Evolutionary conservation across 2,113 vertebrate genomes (phyloP).

Genomic region (Butastur rufipennis): DNA sequence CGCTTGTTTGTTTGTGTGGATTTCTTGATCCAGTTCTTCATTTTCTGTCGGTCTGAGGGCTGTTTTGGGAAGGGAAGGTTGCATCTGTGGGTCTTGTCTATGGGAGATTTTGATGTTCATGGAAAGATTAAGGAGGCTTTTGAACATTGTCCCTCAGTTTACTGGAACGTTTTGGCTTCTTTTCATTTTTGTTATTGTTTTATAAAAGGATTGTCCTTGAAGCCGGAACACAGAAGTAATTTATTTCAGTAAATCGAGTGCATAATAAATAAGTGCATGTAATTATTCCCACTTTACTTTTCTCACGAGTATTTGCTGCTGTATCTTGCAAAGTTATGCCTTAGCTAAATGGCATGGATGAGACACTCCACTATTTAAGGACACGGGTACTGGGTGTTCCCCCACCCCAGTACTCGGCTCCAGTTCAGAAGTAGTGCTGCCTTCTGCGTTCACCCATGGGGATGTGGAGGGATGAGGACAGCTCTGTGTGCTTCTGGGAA

Average conservation of each 20-base stretch:
- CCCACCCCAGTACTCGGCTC: neutral
- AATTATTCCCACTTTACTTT: neutral
- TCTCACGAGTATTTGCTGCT: neutral
- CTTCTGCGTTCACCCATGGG: neutral
- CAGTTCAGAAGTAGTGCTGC: neutral
- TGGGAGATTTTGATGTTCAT: neutral
- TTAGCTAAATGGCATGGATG: neutral
- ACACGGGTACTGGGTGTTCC: neutral
- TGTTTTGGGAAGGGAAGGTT: neutral
- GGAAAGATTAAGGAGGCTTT: neutral
- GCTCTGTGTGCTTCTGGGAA: neutral
- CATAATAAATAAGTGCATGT: neutral
- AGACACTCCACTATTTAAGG: neutral
- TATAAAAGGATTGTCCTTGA: neutral
- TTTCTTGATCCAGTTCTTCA: neutral
- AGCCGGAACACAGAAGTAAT: neutral
- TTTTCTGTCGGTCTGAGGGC: neutral
- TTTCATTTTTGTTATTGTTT: neutral
- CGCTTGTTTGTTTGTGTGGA: neutral
- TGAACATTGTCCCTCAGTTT: neutral
- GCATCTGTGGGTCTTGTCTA: neutral
- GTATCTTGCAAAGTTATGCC: neutral
- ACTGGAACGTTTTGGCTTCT: neutral
- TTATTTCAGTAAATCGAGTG: neutral
- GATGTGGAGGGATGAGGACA: neutral